A percentile compares a stretch with the other conserved stretches of the same genome.
Conservation (phyloP, 2,113 vertebrate genomes). For the Neomonachus schauinslandi region DNA sequence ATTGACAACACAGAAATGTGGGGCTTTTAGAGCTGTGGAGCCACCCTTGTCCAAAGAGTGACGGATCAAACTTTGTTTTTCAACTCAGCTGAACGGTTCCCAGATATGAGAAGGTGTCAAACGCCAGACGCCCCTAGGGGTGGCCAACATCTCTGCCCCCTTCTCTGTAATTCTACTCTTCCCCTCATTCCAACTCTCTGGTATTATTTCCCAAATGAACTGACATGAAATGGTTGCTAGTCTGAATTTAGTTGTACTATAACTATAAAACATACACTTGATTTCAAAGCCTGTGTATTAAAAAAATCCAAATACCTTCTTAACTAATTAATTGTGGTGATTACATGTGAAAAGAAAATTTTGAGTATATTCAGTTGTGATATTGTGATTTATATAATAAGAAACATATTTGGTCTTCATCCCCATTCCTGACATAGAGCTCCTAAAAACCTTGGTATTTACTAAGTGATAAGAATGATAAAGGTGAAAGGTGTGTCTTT, state of each 20-base stretch:
- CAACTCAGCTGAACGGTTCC: neutral
- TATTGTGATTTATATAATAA: neutral
- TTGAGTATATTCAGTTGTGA: neutral
- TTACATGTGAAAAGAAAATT: neutral
- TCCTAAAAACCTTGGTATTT: neutral
- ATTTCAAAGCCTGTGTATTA: neutral
- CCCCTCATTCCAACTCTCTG: neutral
- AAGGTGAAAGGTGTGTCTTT: neutral
- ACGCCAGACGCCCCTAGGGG: neutral
- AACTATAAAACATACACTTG: neutral
- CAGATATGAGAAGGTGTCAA: neutral
- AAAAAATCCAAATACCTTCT: neutral
- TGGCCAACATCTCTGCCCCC: neutral
- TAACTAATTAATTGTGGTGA: neutral
- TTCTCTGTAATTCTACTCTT: neutral
- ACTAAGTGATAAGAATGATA: neutral
- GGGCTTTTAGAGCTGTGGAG: no score
- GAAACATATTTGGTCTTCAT: neutral
- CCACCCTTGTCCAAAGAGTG: neutral
- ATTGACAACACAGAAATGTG: neutral
- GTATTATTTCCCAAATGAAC: neutral
- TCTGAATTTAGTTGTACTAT: neutral
- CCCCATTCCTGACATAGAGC: neutral
- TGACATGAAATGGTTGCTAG: neutral
- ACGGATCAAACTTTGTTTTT: neutral